phyloP scores from a whole-genome alignment of 2,888 invertebrate genomes.

The Geophilus truncorum region DNA sequence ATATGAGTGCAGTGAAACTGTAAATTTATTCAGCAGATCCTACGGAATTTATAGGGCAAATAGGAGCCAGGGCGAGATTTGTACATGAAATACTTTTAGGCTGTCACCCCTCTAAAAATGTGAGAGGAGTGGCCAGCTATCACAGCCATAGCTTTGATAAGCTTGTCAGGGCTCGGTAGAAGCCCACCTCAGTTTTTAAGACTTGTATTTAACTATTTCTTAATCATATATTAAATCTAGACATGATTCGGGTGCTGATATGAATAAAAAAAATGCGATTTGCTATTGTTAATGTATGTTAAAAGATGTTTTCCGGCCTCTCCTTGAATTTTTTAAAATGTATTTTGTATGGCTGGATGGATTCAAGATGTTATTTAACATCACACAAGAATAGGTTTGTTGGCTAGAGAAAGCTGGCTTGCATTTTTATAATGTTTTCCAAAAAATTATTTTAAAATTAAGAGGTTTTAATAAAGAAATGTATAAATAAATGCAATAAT shows the following conservation, averaged over 20 bases:
- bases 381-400: neutral
- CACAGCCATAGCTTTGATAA: constrained; percentile 38
- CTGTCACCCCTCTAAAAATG: constrained; percentile 31
- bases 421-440: neutral
- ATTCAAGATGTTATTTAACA: neutral
- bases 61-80: constrained; percentile 31
- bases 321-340: neutral
- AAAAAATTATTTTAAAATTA: neutral
- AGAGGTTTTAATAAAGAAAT: neutral
- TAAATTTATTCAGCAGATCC: neutral
- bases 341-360: constrained; percentile 25
- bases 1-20: too few species aligned
- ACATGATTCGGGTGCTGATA: constrained; percentile 25
- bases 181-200: constrained; percentile 28
- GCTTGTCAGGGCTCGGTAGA: constrained; percentile 33
- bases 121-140: constrained; percentile 37
- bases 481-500: neutral
- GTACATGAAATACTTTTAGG: constrained; percentile 31
- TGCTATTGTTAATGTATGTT: constrained; percentile 1
- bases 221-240: constrained; percentile 10
- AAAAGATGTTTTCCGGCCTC: neutral
- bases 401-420: constrained; percentile 34
- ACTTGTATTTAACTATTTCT: neutral
- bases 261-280: constrained; percentile 4
- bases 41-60: neutral